Evolutionary conservation across 2,888 invertebrate species (phyloP), one percentile per base, ranked within the genome.

Genomic region (Stramonita haemastoma): DNA sequence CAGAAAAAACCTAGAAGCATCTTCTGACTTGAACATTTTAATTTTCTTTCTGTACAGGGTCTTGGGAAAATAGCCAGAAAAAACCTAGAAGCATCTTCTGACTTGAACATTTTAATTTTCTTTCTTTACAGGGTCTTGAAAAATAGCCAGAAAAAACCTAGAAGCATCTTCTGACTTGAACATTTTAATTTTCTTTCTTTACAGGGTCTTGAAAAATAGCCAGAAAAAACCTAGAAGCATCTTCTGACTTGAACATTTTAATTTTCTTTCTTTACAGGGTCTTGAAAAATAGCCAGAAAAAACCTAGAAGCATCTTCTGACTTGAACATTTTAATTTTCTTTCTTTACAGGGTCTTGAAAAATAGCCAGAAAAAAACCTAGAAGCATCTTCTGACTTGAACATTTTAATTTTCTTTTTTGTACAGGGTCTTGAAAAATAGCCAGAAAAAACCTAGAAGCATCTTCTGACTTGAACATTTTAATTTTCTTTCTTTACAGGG

Each of bases 181-280:
- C 15, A 34, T 32, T 13, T 22, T 77, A 8, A 29, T 29, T 11
- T 73, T 8, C 8, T 83, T 2, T 26, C 17, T 66, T 6, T 22
- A 5, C 93, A 95, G 95, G 96, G 96, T 79, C 92, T 96, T n/a
- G n/a, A n/a, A 46, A 8, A 46, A 46, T 46, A 8, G n/a, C n/a
- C 8, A 46, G 46, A 46, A 46, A 8, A 46, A 46, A 8, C 46
- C 46, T 46, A 46, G 4, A 46, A 46, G 46, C 46, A 8, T 46
- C 46, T 46, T 66, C 26, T 66, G 17, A 34, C 34, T 34, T 81
- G 11, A 81, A 17, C 15, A 34, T 32, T 13, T 22, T 77, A 8
- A 29, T 29, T 11, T 73, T 8, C 8, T 83, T 2, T 26, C 17
- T 66, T 6, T 22, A 5, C 93, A 95, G 95, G 96, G 96, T 79